These are phyloP conservation scores for Rhinatrema bivittatum DNA, from an alignment of 2,797 vertebrate genomes.

Conservation along the genomic window DNA sequence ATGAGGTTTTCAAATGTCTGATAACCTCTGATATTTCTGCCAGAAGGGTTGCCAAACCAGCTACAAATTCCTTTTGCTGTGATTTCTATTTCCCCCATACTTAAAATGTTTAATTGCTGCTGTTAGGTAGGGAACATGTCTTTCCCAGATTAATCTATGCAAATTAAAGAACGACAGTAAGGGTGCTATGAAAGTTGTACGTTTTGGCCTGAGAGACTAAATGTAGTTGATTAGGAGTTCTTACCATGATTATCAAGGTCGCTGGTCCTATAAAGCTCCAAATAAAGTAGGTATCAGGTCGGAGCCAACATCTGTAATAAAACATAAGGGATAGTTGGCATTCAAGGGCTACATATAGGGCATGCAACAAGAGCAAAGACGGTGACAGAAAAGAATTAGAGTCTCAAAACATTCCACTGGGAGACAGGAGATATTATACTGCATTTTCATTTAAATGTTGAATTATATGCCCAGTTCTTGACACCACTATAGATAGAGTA, in stretches of 20 bases:
- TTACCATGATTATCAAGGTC: conserved; percentile 99
- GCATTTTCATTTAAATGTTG: conserved; percentile 62
- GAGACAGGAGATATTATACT: conserved; percentile 67
- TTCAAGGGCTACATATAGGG: conserved; percentile 52
- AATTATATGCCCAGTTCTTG: conserved; percentile 57
- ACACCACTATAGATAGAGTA: conserved; percentile 52
- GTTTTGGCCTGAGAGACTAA: conserved; percentile 63
- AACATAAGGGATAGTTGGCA: conserved; percentile 51
- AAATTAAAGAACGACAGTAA: conserved; percentile 38
- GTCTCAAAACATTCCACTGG: conserved; percentile 48
- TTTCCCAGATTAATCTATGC: conserved; percentile 46
- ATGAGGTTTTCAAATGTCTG: too few species aligned
- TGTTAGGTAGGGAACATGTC: conserved; percentile 35
- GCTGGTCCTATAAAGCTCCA: conserved; percentile 99
- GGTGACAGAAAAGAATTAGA: conserved; percentile 68
- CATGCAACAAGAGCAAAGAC: conserved; percentile 58
- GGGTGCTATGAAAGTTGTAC: conserved; percentile 57
- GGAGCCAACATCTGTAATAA: conserved; percentile 91
- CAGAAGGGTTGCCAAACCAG: too few species aligned
- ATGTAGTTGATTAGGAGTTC: conserved; percentile 75
- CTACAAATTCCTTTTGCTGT: too few species aligned
- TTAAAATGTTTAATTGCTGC: conserved; percentile 41
- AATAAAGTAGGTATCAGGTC: conserved; percentile 98
- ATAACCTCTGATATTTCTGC: too few species aligned
- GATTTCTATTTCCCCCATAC: conserved; percentile 19